Evolutionary conservation across 2,888 invertebrate species (phyloP), one percentile per base, ranked within the genome.

Genomic region (Rambutsinella grinnellia): DNA sequence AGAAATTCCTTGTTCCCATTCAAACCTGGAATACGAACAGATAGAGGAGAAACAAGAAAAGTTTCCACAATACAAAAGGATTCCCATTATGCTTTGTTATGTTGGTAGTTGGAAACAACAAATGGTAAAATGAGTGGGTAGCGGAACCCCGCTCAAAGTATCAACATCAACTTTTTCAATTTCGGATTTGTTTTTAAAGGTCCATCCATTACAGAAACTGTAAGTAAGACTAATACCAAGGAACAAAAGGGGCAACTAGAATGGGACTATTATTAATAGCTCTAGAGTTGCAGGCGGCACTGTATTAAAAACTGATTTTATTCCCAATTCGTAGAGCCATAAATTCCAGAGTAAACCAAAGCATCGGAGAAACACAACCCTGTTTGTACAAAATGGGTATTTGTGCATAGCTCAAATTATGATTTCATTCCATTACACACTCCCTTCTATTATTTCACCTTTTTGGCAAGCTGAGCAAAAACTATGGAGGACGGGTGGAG

Each of bases 391-490:
- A 13, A 36, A 36, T 36, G 36, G 36, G 5, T 36, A 36, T 3
- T 51, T 21, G 27, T 10, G 56, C 36, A 8, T 62, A 28, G 46
- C 51, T 69, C 46, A 62, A 63, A 56, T 49, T 70, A 24, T 56
- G 56, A 56, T 56, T 56, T 44, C 23, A 27, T 62, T 27, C 47
- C 63, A 56, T 71, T 57, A 47, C 57, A 65, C n/a, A 8, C 27
- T 44, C 49, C 28, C 6, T 21, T 8, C 36, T 13, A 56, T 3
- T 26, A 27, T 57, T 17, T 57, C 19, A 28, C 57, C 57, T 28
- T 57, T 28, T 57, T 17, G 61, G 24, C 49, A 61, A 46, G 27
- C 10, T 19, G n/a, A 5, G 36, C 13, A 36, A 60, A 56, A 61
- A 61, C 23, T 15, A 17, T 47, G 49, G 49, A 61, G 24, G 49